Evolutionary conservation across 2,888 invertebrate genomes (phyloP).

Genomic region (Acanthosepion pharaonis): DNA sequence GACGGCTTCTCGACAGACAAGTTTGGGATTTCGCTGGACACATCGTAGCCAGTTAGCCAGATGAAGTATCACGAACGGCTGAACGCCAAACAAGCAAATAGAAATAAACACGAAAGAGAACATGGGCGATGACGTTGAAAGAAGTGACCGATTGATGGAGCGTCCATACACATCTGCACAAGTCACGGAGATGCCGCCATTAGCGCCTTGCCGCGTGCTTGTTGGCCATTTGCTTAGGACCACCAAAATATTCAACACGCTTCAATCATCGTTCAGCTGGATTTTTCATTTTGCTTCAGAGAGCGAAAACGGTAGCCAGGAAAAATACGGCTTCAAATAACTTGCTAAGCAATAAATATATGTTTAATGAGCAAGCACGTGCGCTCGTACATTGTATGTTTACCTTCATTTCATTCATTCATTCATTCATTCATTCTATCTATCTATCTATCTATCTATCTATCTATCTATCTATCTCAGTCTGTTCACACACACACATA

Average conservation of each 20-base stretch:
- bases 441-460: no score
- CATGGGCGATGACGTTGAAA: background rate
- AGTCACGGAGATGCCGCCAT: background rate
- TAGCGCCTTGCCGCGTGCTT: background rate
- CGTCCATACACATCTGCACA: background rate
- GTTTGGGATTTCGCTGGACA: background rate
- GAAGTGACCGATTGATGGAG: background rate
- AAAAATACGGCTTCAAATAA: background rate
- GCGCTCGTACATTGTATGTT: background rate
- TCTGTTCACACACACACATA: no score
- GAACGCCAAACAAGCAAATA: background rate
- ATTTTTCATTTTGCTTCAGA: background rate
- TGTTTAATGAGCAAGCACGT: background rate
- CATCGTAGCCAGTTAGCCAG: background rate
- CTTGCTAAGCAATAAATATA: background rate
- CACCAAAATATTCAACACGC: background rate
- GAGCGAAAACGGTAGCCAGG: background rate
- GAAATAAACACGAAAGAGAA: background rate
- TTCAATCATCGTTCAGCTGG: background rate
- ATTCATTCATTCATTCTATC: no score
- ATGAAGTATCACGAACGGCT: background rate
- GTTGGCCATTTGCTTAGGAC: background rate
- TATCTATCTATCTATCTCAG: no score
- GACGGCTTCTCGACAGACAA: slow-evolving; percentile 8
- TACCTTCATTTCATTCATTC: background rate